Evolutionary conservation across 30 jellyfish, hydroid and myxozoan species (phyloP).

Genomic region (Chrysaora quinquecirrha): DNA sequence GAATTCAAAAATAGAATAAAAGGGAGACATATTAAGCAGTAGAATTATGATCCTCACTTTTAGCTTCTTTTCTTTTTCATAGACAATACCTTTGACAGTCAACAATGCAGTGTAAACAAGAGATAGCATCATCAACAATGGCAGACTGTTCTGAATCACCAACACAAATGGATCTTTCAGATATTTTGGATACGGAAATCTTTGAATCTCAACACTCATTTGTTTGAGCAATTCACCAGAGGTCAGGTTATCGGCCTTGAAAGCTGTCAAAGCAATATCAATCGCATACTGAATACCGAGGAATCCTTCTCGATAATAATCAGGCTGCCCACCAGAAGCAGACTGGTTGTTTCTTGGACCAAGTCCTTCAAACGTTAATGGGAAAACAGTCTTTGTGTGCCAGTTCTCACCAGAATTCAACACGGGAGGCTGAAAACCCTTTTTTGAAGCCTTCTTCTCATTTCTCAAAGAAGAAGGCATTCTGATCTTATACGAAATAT

Average conservation of each 20-base stretch:
- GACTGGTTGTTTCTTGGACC: constrained; percentile 80
- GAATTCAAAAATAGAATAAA: too few relatives aligned
- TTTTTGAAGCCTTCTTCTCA: constrained; percentile 21
- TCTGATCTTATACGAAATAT: constrained; percentile 63
- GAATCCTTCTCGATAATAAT: constrained; percentile 85
- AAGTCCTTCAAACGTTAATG: constrained; percentile 77
- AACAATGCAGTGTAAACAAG: constrained; percentile 81
- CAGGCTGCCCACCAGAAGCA: constrained; percentile 89
- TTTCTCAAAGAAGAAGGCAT: constrained; percentile 65
- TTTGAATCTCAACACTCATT: constrained; percentile 21
- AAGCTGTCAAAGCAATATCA: constrained; percentile 59
- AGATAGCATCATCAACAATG: constrained; percentile 84
- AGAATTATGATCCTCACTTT: constrained; percentile 75
- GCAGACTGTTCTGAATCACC: constrained; percentile 78
- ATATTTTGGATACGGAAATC: constrained; percentile 86
- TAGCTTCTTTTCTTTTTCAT: constrained; percentile 82
- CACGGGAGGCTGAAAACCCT: not conserved
- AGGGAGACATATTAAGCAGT: too few relatives aligned
- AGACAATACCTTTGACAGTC: constrained; percentile 73
- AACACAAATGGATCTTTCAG: constrained; percentile 75
- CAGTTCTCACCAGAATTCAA: constrained; percentile 12
- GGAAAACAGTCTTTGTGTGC: constrained; percentile 88
- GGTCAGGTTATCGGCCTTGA: not conserved
- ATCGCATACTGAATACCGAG: constrained; percentile 81
- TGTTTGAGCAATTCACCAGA: not conserved